phyloP scores from a whole-genome alignment of 2,888 invertebrate genomes.

The Dicranocentrus wangi region DNA sequence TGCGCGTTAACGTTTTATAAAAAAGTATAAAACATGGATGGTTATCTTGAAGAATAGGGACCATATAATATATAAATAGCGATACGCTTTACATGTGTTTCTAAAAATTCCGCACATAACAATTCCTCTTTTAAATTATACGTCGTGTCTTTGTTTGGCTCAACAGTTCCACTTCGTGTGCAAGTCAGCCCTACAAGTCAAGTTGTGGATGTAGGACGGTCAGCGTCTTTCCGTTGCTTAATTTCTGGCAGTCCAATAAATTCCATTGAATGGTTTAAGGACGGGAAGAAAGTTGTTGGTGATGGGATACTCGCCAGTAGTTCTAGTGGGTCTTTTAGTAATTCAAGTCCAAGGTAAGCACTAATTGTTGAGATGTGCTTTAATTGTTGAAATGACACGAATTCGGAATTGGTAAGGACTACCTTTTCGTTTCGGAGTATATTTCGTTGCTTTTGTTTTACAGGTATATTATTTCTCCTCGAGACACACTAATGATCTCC shows the following conservation, averaged over 20 bases:
- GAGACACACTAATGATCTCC: slow-evolving; percentile 75
- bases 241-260: slow-evolving; percentile 89
- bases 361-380: neutral
- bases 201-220: slow-evolving; percentile 88
- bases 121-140: too few relatives aligned
- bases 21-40: too few relatives aligned
- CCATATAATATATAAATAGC: too few relatives aligned
- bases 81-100: too few relatives aligned
- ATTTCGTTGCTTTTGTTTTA: slow-evolving; percentile 1
- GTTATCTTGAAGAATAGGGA: too few relatives aligned
- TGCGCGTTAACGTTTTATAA: too few relatives aligned
- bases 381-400: neutral
- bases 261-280: slow-evolving; percentile 86
- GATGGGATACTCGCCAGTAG: slow-evolving; percentile 75
- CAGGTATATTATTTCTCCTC: slow-evolving; percentile 68
- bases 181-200: slow-evolving; percentile 79
- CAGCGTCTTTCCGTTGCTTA: slow-evolving; percentile 90
- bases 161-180: slow-evolving; percentile 84
- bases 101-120: too few relatives aligned
- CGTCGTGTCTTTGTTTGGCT: too few relatives aligned
- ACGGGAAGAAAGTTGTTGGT: slow-evolving; percentile 81
- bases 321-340: slow-evolving; percentile 19
- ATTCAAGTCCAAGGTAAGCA: slow-evolving; percentile 50
- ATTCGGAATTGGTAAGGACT: too few relatives aligned
- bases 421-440: neutral